phyloP scores from a whole-genome alignment of 2,888 invertebrate species.

The Salticus scenicus region DNA sequence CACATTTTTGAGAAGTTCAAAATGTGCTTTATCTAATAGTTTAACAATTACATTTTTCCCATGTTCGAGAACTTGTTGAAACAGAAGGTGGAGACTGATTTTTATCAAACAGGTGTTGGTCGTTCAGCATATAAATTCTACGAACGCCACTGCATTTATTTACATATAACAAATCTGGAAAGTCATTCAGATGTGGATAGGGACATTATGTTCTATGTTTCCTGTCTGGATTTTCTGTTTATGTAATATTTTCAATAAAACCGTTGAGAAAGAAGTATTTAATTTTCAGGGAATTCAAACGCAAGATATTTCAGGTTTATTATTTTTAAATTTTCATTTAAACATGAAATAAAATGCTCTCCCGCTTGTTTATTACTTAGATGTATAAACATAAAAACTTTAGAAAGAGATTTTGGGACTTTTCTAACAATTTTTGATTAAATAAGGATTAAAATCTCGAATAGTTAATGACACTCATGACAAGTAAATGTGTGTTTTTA shows the following conservation, averaged over 20 bases:
- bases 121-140: slow-evolving; percentile 37
- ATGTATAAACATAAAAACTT: too few relatives aligned
- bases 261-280: too few relatives aligned
- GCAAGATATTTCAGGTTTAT: too few relatives aligned
- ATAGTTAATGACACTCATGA: too few relatives aligned
- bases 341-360: too few relatives aligned
- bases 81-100: slow-evolving; percentile 52
- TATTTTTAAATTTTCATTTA: too few relatives aligned
- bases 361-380: too few relatives aligned
- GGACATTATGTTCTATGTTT: slow-evolving; percentile 10
- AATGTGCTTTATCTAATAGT: slow-evolving; percentile 55
- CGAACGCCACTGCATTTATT: slow-evolving; percentile 47
- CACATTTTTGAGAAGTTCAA: slow-evolving; percentile 39
- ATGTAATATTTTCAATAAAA: background rate
- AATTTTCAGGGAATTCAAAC: too few relatives aligned
- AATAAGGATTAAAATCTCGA: too few relatives aligned
- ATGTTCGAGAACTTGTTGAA: slow-evolving; percentile 58
- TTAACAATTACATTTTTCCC: slow-evolving; percentile 53
- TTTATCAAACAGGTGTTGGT: slow-evolving; percentile 60
- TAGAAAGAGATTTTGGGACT: too few relatives aligned
- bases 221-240: slow-evolving; percentile 35
- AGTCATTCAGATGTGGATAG: slow-evolving; percentile 40
- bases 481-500: too few relatives aligned
- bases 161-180: slow-evolving; percentile 62
- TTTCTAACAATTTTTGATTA: too few relatives aligned